A percentile compares a stretch with the other conserved stretches of the same genome.
Conservation (phyloP, 2,888 invertebrate genomes). For the Chloroclystis v-ata region DNA sequence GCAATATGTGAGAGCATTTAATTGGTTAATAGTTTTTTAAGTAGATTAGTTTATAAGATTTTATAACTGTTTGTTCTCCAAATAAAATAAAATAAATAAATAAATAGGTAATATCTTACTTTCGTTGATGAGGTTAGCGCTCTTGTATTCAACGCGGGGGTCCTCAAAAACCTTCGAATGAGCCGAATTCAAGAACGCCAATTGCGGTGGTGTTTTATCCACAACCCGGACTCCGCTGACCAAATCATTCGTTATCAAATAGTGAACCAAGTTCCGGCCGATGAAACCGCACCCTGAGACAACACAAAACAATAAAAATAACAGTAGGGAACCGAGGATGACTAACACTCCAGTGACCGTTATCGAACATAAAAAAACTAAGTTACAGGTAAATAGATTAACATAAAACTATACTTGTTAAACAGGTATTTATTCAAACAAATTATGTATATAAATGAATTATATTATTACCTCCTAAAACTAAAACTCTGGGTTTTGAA, state of each 20-base stretch:
- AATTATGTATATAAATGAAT: slow-evolving; percentile 2
- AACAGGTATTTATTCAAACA: not conserved
- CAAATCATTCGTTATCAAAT: slow-evolving; percentile 86
- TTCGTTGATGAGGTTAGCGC: slow-evolving; percentile 93
- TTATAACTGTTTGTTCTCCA: no score
- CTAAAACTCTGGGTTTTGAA: slow-evolving; percentile 67
- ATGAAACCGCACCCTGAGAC: slow-evolving; percentile 93
- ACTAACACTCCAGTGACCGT: slow-evolving; percentile 67
- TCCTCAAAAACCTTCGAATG: slow-evolving; percentile 86
- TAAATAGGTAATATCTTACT: slow-evolving; percentile 72
- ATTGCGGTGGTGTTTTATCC: slow-evolving; percentile 95
- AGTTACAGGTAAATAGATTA: slow-evolving; percentile 15
- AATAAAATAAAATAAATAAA: not conserved
- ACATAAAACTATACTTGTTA: not conserved
- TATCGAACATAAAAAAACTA: slow-evolving; percentile 46
- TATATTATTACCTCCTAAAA: slow-evolving; percentile 65
- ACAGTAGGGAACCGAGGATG: slow-evolving; percentile 42
- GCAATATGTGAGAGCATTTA: no score
- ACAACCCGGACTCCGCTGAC: slow-evolving; percentile 87
- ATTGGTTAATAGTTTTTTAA: no score
- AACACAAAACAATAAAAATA: slow-evolving; percentile 39
- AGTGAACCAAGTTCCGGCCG: slow-evolving; percentile 91
- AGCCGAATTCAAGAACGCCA: slow-evolving; percentile 89
- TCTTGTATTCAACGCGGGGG: slow-evolving; percentile 89
- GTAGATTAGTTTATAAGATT: no score